Conservation (phyloP, 2,113 vertebrate species). For the Candoia aspera region DNA sequence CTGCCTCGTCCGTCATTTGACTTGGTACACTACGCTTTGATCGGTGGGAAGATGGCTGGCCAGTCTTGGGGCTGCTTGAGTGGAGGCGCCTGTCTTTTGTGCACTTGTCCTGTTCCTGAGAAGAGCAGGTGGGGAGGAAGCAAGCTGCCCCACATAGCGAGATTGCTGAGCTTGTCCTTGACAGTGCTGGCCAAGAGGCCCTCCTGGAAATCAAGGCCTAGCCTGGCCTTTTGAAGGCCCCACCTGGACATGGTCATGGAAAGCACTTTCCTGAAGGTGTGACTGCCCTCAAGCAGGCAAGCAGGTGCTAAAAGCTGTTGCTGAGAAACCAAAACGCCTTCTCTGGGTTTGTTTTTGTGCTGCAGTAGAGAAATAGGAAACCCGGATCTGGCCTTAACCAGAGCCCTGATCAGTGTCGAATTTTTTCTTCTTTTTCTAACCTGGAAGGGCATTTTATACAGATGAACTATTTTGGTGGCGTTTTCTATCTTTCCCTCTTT, state of each 20-base stretch:
- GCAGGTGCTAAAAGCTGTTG: constrained; percentile 63
- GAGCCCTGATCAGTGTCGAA: constrained; percentile 67
- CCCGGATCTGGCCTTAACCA: constrained; percentile 69
- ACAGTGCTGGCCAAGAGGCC: constrained; percentile 67
- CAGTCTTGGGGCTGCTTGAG: neutral
- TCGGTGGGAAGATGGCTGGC: neutral
- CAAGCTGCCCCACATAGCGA: neutral
- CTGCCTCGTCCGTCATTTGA: constrained; percentile 49
- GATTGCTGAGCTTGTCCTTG: constrained; percentile 43
- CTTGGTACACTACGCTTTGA: constrained; percentile 37
- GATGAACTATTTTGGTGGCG: constrained; percentile 68
- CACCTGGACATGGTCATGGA: constrained; percentile 30
- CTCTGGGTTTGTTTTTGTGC: constrained; percentile 50
- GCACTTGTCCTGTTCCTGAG: neutral
- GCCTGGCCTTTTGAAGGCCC: constrained; percentile 43
- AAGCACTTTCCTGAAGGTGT: constrained; percentile 48
- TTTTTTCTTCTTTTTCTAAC: constrained; percentile 5
- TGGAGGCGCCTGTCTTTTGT: neutral
- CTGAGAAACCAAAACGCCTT: constrained; percentile 54
- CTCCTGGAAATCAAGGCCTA: constrained; percentile 30
- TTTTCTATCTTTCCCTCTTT: constrained; percentile 8
- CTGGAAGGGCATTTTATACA: constrained; percentile 74
- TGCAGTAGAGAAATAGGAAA: constrained; percentile 58
- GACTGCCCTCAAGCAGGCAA: constrained; percentile 61
- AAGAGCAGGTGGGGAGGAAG: neutral